Base-by-base conservation (phyloP, 2,888 invertebrate genomes). In the Phyllotreta cruciferae region DNA sequence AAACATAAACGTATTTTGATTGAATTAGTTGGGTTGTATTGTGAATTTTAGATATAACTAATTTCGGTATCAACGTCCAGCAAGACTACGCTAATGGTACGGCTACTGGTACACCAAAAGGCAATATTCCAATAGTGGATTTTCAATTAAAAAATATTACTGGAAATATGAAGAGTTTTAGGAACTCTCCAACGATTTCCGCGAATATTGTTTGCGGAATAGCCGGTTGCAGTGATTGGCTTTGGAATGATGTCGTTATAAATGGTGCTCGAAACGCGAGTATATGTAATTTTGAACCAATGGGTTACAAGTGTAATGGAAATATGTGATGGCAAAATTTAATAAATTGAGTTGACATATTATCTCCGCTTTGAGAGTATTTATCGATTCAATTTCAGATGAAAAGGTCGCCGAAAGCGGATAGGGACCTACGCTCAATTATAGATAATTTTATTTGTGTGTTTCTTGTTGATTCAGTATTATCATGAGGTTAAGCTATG, bases 41-140 rank as follows among this genome's bases (percentile, higher is more conserved):
- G 2, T 1, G 24, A 24, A 4, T 49, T 49, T 42, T 37, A 70
- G 69, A 63, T 14, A 71, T 71, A 9, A 65, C 52, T 6, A 63
- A 66, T n/a, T 71, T 68, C 45, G 71, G 66, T 50, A 65, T 71
- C 37, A 71, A 67, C 56, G 42, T 70, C 6, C 66, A 71, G 60
- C 61, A 71, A 56, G 69, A 71, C 50, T 71, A 71, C 41, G 42
- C 56, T 47, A 44, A 69, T 14, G 71, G 71, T 7, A 36, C 13
- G 10, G 56, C 68, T 13, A 67, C 60, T 35, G 69, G 67, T 11
- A 62, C 9, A 3, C 53, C 71, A 0, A 62, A 45, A 11, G 65
- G 61, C 6, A 71, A 71, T 47, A 69, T 71, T 38, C 71, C 70
- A 7, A 71, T 71, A 39, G 65, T 47, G 9, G 52, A 56, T 7